Base-by-base conservation (phyloP, 2,888 invertebrate species). In the Leptogaster cylindrica region DNA sequence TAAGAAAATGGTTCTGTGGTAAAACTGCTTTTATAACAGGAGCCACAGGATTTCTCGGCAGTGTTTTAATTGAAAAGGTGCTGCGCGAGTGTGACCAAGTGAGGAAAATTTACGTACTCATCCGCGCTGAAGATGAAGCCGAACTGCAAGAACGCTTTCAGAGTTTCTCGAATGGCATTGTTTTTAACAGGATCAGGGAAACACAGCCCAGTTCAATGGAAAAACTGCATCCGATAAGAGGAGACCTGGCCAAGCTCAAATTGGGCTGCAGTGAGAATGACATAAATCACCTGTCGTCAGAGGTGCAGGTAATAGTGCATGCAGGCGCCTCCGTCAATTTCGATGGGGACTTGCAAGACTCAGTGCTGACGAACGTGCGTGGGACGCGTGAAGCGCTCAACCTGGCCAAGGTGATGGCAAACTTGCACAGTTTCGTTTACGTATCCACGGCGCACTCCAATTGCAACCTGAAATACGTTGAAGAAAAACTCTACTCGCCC, bases 381-480 rank as follows among this genome's bases (percentile, higher is more conserved):
- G 72, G 73, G 1, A 71, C 72, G 1, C 44, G 65, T 14, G 66
- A 70, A 44, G 50, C 72, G 50, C 20, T 71, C 2, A n/a, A 67
- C 27, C 63, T 73, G 6, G 68, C 64, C 58, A 70, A 66, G 55
- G 39, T 25, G 7, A 70, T 70, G 68, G 2, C 28, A 2, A 65
- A 70, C 14, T 27, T 72, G n/a, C 27, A 76, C 74, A 76, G 76
- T 0, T 74, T 82, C 39, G 80, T 85, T 2, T 84, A 86, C 72
- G 82, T 85, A 10, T 84, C 84, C 1, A 85, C 85, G 1, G 85
- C 85, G 1, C 86, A 84, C 74, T 82, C 84, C 25, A 85, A 86
- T 76, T 84, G 84, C 75, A 82, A 85, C 72, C 73, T 79, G 20
- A 74, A 76, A 4, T 78, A 77, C 68, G 83, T 84, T 23, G 79